phyloP scores from a whole-genome alignment of 2,113 vertebrate species.

The Centropus unirufus region DNA sequence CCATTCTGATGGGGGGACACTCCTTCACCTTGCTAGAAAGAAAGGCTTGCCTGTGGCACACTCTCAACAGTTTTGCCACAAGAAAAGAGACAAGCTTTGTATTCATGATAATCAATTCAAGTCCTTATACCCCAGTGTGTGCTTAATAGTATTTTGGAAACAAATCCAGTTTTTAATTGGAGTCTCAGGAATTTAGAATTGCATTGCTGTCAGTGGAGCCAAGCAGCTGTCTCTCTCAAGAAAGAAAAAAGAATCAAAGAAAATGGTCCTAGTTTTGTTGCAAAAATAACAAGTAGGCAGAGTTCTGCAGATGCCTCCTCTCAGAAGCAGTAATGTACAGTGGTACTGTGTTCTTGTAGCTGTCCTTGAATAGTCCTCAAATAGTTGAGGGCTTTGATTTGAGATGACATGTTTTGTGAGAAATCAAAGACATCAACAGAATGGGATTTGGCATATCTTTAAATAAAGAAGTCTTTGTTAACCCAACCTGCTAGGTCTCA shows the following conservation, averaged over 20 bases:
- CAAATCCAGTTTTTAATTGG: slow-evolving; percentile 14
- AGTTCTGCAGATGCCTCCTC: neutral
- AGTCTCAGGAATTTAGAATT: slow-evolving; percentile 49
- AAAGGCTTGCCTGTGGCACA: neutral
- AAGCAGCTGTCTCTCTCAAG: slow-evolving; percentile 16
- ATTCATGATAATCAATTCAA: slow-evolving; percentile 36
- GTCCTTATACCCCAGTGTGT: neutral
- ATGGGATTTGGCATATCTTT: neutral
- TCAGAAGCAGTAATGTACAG: neutral
- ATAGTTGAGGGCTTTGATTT: neutral
- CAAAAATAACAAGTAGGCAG: neutral
- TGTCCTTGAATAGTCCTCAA: neutral
- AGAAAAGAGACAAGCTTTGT: slow-evolving; percentile 12
- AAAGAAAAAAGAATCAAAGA: slow-evolving; percentile 17
- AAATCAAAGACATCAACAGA: neutral
- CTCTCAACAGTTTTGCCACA: neutral
- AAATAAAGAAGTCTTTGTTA: neutral
- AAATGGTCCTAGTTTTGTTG: neutral
- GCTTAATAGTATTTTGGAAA: slow-evolving; percentile 44
- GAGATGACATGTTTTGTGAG: neutral
- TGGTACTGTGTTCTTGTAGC: neutral
- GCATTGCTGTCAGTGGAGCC: slow-evolving; percentile 3
- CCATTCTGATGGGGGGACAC: neutral
- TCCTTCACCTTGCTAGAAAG: neutral
- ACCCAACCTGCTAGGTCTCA: neutral